A percentile compares a stretch with the other conserved stretches of the same genome.
phyloP scores from a whole-genome alignment of 35 echinoderm and acorn worm genomes.

The Ptychodera flava region DNA sequence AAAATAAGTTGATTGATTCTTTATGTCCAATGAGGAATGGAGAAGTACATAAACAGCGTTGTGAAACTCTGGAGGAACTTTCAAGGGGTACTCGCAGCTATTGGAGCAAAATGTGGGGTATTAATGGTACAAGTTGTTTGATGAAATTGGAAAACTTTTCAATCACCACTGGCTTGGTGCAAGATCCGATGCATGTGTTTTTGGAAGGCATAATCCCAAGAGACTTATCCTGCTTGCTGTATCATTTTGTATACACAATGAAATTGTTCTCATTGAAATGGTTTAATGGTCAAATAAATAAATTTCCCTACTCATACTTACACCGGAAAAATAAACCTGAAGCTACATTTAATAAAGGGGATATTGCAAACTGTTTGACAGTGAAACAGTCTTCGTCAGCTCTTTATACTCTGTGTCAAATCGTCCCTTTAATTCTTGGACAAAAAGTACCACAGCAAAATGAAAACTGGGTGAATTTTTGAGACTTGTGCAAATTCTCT shows the following conservation, averaged over 20 bases:
- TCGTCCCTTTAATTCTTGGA: slow-evolving; percentile 37
- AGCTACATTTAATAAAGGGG: no score
- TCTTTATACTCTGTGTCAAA: slow-evolving; percentile 34
- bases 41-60: slow-evolving; percentile 28
- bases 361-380: slow-evolving; percentile 4
- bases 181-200: slow-evolving; percentile 61
- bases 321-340: slow-evolving; percentile 14
- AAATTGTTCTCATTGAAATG: slow-evolving; percentile 46
- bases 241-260: slow-evolving; percentile 13
- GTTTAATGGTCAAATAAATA: slow-evolving; percentile 30
- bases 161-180: slow-evolving; percentile 29
- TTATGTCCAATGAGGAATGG: slow-evolving; percentile 16
- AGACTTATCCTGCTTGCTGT: slow-evolving; percentile 39
- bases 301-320: slow-evolving; percentile 34
- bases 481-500: slow-evolving; percentile 31
- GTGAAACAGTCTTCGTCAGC: slow-evolving; percentile 47
- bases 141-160: slow-evolving; percentile 11
- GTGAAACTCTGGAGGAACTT: background rate
- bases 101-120: slow-evolving; percentile 62
- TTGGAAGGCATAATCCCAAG: slow-evolving; percentile 47
- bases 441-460: slow-evolving; percentile 27
- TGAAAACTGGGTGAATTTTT: slow-evolving; percentile 55
- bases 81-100: slow-evolving; percentile 27
- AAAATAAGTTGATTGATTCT: slow-evolving; percentile 17
- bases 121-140: slow-evolving; percentile 47